Conservation (phyloP, 2,113 vertebrate genomes). For the Microtus oregoni region DNA sequence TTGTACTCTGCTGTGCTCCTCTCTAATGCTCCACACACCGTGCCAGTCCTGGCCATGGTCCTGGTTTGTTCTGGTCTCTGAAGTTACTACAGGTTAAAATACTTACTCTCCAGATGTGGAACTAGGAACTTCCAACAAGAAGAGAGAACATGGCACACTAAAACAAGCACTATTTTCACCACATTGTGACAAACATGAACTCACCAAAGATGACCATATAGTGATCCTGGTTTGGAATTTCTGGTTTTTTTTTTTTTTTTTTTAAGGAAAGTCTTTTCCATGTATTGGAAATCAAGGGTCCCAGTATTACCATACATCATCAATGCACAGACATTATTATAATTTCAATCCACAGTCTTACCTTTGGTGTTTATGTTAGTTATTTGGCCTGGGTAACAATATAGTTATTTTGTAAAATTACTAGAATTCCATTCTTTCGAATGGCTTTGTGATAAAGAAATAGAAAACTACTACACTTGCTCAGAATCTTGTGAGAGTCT, state of each 20-base stretch:
- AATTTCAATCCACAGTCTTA: neutral
- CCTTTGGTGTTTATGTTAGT: neutral
- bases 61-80: too few relatives aligned
- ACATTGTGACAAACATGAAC: neutral
- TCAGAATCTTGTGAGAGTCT: neutral
- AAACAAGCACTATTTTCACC: neutral
- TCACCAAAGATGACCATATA: neutral
- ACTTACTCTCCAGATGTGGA: neutral
- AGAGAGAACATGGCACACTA: neutral
- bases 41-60: too few relatives aligned
- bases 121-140: neutral
- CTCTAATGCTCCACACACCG: too few relatives aligned
- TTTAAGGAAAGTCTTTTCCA: neutral
- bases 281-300: neutral
- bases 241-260: too few relatives aligned
- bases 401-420: neutral
- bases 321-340: too few relatives aligned
- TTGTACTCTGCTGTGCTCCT: too few relatives aligned
- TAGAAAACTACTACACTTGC: neutral
- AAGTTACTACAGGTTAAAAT: neutral
- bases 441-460: neutral
- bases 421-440: neutral
- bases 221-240: too few relatives aligned
- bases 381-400: neutral
- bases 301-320: too few relatives aligned